Conservation (phyloP, 2,888 invertebrate species). For the Latheticus oryzae region DNA sequence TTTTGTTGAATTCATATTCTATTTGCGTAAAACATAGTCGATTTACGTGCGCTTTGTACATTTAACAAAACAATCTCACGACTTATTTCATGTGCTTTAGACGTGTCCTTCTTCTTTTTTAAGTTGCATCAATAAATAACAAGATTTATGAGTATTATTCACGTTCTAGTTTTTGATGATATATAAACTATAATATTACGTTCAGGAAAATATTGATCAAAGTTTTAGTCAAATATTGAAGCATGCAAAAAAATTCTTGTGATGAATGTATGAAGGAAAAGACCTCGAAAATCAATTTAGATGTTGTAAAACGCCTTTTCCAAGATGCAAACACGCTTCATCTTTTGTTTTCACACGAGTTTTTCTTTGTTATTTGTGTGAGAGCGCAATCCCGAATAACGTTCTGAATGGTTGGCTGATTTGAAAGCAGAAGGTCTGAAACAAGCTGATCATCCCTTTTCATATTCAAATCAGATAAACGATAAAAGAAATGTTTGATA, state of each 20-base stretch:
- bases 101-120: no score
- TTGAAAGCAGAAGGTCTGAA: slow-evolving; percentile 52
- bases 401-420: slow-evolving; percentile 53
- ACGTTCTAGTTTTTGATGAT: no score
- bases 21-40: slow-evolving; percentile 45
- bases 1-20: slow-evolving; percentile 42
- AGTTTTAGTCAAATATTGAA: no score
- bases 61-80: slow-evolving; percentile 40
- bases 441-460: slow-evolving; percentile 52
- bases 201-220: no score
- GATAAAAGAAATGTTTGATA: slow-evolving; percentile 34
- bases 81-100: slow-evolving; percentile 33
- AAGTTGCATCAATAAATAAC: no score
- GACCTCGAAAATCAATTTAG: slow-evolving; percentile 30
- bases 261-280: no score
- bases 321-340: slow-evolving; percentile 38
- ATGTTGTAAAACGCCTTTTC: slow-evolving; percentile 37
- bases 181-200: no score
- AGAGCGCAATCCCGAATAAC: slow-evolving; percentile 49
- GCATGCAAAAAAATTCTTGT: no score
- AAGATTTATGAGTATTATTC: no score
- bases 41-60: slow-evolving; percentile 45
- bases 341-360: slow-evolving; percentile 41
- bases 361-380: slow-evolving; percentile 48
- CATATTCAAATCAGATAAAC: slow-evolving; percentile 53